phyloP scores from a whole-genome alignment of 2,113 vertebrate species.

The Seriola quinqueradiata region DNA sequence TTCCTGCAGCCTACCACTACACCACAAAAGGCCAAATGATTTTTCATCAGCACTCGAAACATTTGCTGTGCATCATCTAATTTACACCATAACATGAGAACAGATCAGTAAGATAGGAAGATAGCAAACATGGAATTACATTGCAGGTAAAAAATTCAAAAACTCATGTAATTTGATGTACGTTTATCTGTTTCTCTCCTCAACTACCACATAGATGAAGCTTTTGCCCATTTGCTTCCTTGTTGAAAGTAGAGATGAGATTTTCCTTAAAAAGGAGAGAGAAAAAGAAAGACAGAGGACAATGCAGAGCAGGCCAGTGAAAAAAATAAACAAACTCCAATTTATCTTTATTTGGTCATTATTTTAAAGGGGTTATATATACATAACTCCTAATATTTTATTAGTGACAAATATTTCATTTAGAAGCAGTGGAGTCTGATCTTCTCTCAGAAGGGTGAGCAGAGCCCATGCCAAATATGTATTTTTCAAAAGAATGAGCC shows the following conservation, averaged over 20 bases:
- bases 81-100: background rate
- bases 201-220: background rate
- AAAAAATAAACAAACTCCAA: too few species aligned
- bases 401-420: background rate
- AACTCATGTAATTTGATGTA: background rate
- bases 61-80: background rate
- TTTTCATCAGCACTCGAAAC: background rate
- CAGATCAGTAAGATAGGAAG: background rate
- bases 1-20: slow-evolving; percentile 13
- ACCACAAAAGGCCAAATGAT: background rate
- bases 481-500: background rate
- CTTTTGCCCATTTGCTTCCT: background rate
- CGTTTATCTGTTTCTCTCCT: background rate
- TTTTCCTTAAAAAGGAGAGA: background rate
- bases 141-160: background rate
- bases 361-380: too few species aligned
- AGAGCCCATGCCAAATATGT: background rate
- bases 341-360: too few species aligned
- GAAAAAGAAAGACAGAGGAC: background rate
- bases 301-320: background rate
- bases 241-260: background rate
- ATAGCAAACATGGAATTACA: background rate
- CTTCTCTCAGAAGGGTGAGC: background rate
- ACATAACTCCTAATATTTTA: background rate
- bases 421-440: background rate